Evolutionary conservation across 2,113 vertebrate genomes (phyloP).

Genomic region (Cyanoramphus novaezelandiae): DNA sequence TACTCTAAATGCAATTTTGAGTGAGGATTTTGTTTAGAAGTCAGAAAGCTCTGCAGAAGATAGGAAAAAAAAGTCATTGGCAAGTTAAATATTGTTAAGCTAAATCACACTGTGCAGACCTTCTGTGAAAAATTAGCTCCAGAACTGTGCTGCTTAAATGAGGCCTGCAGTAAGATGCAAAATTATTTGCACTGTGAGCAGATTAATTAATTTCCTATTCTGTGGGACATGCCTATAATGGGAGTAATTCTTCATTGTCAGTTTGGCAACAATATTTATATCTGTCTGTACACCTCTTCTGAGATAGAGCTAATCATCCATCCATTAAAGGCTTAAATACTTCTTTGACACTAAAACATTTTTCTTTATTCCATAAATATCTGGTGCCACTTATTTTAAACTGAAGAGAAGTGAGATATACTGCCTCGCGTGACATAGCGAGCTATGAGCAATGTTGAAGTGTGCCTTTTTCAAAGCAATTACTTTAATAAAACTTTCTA

Average conservation of each 20-base stretch:
- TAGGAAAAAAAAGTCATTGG: background rate
- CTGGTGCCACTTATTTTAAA: background rate
- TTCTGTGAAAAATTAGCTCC: constrained; percentile 3
- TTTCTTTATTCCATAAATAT: constrained; percentile 4
- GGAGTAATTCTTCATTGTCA: background rate
- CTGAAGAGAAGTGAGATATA: background rate
- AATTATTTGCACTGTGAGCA: background rate
- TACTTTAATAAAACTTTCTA: background rate
- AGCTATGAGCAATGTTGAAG: background rate
- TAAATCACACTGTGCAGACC: background rate
- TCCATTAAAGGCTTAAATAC: constrained; percentile 12
- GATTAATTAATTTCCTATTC: background rate
- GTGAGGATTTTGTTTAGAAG: background rate
- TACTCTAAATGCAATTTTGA: background rate
- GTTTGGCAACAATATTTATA: background rate
- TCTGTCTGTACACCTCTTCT: background rate
- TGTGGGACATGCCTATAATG: background rate
- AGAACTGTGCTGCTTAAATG: background rate
- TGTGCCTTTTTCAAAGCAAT: background rate
- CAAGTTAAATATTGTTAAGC: background rate
- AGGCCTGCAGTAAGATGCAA: background rate
- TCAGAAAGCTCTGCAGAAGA: background rate
- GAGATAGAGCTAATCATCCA: background rate
- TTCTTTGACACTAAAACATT: background rate
- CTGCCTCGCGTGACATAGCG: background rate